Percentiles rank a stretch among this genome's conserved stretches.
These are phyloP conservation scores for Peromyscus attwateri DNA, from an alignment of 2,797 vertebrate species.

Conservation along the genomic window DNA sequence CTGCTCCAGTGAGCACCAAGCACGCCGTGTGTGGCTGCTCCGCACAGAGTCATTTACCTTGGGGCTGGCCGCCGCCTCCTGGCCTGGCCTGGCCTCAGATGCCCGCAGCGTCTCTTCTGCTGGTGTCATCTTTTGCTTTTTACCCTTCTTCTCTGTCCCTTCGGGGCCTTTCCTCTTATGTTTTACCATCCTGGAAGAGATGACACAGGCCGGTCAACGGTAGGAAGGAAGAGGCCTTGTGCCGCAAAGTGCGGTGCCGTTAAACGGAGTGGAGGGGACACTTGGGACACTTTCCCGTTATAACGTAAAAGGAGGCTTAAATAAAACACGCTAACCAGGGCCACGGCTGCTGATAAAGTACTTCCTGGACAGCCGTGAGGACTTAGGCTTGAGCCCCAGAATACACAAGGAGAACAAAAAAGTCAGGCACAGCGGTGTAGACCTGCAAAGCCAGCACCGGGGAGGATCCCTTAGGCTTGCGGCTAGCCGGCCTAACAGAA, in stretches of 20 bases:
- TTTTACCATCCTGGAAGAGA: constrained; percentile 79
- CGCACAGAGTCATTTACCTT: constrained; percentile 71
- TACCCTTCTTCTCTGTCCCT: constrained; percentile 72
- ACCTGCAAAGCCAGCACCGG: not conserved
- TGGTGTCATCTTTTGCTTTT: constrained; percentile 48
- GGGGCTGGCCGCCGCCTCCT: not conserved
- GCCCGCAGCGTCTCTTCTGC: not conserved
- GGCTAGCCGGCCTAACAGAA: not conserved
- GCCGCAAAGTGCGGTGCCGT: not conserved
- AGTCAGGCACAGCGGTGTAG: too few species aligned
- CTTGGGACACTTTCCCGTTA: not conserved
- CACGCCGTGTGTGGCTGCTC: rapidly evolving
- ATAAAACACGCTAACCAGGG: not conserved
- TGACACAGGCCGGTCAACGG: not conserved
- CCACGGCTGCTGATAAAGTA: not conserved
- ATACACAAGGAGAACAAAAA: too few species aligned
- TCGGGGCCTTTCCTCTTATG: constrained; percentile 68
- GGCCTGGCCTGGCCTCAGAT: not conserved
- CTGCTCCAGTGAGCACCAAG: rapidly evolving
- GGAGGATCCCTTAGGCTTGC: too few species aligned
- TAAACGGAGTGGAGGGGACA: not conserved
- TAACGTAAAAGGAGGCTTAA: not conserved
- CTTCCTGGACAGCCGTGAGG: not conserved
- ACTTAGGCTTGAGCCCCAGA: too few species aligned
- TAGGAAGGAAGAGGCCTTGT: not conserved